Evolutionary conservation across 2,113 vertebrate species (phyloP).

Genomic region (Salvator merianae): DNA sequence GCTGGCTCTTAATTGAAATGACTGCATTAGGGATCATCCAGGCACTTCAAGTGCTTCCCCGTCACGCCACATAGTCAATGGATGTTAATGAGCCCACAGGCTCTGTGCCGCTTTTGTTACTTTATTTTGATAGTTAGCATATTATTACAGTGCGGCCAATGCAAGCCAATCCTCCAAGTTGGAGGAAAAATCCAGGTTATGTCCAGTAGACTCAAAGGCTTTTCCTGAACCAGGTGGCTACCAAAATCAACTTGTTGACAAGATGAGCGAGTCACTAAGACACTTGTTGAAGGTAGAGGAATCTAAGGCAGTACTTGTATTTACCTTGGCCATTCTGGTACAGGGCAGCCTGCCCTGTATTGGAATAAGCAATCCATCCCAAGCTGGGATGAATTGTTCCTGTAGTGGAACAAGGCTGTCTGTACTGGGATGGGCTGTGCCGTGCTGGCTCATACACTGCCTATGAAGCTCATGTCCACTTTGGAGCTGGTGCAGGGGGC

Average conservation of each 20-base stretch:
- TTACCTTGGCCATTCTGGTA: no score
- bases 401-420: no score
- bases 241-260: neutral
- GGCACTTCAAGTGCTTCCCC: slow-evolving; percentile 33
- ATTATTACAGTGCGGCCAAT: neutral
- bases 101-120: slow-evolving; percentile 10
- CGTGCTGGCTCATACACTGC: no score
- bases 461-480: no score
- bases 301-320: neutral
- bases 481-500: no score
- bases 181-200: neutral
- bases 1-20: slow-evolving; percentile 26
- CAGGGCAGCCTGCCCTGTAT: no score
- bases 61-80: slow-evolving; percentile 24
- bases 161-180: slow-evolving; percentile 2
- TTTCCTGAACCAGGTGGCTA: neutral
- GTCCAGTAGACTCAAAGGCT: neutral
- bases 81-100: slow-evolving; percentile 52
- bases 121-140: slow-evolving; percentile 25
- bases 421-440: no score
- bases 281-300: neutral
- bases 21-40: slow-evolving; percentile 50
- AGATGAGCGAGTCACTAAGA: neutral
- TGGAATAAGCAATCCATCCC: no score
- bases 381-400: no score